A percentile compares a stretch with the other conserved stretches of the same genome.
These are phyloP conservation scores for Syritta pipiens DNA, from an alignment of 2,888 invertebrate genomes.

Conservation along the genomic window DNA sequence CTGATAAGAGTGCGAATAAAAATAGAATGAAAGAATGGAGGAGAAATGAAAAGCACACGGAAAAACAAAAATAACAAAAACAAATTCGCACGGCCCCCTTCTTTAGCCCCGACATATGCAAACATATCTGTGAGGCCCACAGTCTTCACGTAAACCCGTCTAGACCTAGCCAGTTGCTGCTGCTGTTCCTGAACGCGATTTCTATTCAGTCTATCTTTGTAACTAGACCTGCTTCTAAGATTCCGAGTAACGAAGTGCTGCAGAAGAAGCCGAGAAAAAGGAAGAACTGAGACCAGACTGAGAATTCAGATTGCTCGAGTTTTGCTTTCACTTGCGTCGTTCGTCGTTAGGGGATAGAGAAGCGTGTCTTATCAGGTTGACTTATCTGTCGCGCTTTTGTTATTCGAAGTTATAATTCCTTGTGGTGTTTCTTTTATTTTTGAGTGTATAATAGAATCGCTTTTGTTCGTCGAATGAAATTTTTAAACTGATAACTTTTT, in stretches of 20 bases:
- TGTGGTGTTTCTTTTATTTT: slow-evolving; percentile 6
- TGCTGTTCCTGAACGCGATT: slow-evolving; percentile 6
- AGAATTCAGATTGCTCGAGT: neutral
- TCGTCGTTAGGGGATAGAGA: slow-evolving; percentile 11
- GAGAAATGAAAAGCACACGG: slow-evolving; percentile 6
- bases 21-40: neutral
- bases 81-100: slow-evolving; percentile 22
- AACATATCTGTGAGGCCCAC: slow-evolving; percentile 14
- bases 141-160: slow-evolving; percentile 34
- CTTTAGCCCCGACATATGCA: neutral
- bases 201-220: slow-evolving; percentile 31
- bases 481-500: no score
- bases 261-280: neutral
- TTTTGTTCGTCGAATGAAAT: slow-evolving; percentile 13
- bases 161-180: slow-evolving; percentile 11
- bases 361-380: slow-evolving; percentile 18
- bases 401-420: slow-evolving; percentile 2
- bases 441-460: slow-evolving; percentile 5
- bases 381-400: slow-evolving; percentile 36
- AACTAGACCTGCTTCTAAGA: slow-evolving; percentile 28
- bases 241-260: neutral
- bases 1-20: slow-evolving; percentile 27
- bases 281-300: neutral
- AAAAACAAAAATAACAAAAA: slow-evolving; percentile 25
- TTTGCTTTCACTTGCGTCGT: slow-evolving; percentile 15